These are phyloP conservation scores for Temnothorax longispinosus DNA, from an alignment of 1,140 invertebrate species.

Conservation along the genomic window DNA sequence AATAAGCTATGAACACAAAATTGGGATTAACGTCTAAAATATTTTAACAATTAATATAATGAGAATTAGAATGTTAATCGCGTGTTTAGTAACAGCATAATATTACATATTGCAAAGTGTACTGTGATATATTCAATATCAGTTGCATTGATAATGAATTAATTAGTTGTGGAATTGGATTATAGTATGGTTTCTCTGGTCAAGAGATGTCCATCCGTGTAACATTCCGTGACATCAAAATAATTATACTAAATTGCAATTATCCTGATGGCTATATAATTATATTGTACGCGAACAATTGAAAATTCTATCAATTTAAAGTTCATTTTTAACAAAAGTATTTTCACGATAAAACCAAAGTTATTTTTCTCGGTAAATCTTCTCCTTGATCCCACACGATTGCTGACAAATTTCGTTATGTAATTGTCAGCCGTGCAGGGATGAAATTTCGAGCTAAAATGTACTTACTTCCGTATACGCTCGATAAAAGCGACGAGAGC, in stretches of 20 bases:
- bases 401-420: not conserved
- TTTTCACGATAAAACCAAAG: not conserved
- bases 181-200: slow-evolving; percentile 19
- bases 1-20: not conserved
- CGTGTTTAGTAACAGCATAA: not conserved
- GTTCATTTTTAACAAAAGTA: not conserved
- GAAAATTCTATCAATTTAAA: not conserved
- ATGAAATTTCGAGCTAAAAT: slow-evolving; percentile 13
- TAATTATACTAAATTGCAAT: slow-evolving; percentile 27
- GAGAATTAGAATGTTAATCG: not conserved
- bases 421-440: not conserved
- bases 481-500: not conserved
- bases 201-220: not conserved
- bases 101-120: not conserved
- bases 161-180: slow-evolving; percentile 13
- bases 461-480: not conserved
- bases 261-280: not conserved
- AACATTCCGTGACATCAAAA: slow-evolving; percentile 16
- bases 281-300: not conserved
- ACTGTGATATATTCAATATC: not conserved
- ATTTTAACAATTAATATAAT: slow-evolving; percentile 6
- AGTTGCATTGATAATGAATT: slow-evolving; percentile 18
- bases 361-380: not conserved
- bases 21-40: not conserved
- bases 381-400: not conserved